These are phyloP conservation scores for Ectobius pallidus DNA, from an alignment of 2,888 invertebrate species.

Conservation along the genomic window DNA sequence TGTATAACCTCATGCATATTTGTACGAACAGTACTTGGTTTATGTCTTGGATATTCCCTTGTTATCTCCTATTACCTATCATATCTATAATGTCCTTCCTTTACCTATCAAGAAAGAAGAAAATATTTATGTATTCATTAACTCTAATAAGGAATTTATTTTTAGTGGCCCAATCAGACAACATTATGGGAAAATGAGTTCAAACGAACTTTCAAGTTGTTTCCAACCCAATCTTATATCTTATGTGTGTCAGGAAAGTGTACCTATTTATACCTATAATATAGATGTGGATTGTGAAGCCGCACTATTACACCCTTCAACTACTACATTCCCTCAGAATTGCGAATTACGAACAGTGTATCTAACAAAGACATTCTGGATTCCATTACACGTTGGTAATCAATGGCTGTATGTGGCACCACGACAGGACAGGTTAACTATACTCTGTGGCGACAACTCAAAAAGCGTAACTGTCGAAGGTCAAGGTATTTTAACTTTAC, in stretches of 20 bases:
- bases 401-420: too few species aligned
- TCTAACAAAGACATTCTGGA: neutral
- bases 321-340: neutral
- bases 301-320: neutral
- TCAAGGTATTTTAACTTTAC: too few species aligned
- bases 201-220: neutral
- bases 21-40: neutral
- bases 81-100: neutral
- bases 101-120: neutral
- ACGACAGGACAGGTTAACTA: too few species aligned
- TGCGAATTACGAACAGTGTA: neutral
- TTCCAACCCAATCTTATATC: neutral
- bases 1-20: neutral
- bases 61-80: neutral
- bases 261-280: slow-evolving; percentile 4
- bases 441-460: too few species aligned
- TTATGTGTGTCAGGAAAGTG: slow-evolving; percentile 3
- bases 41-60: slow-evolving; percentile 9
- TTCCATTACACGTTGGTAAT: neutral
- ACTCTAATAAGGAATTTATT: neutral
- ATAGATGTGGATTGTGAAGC: slow-evolving; percentile 11
- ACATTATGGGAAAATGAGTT: neutral
- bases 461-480: too few species aligned
- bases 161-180: neutral
- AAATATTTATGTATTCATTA: neutral